These are phyloP conservation scores for Rhagonycha lutea DNA, from an alignment of 2,888 invertebrate genomes.

Conservation along the genomic window DNA sequence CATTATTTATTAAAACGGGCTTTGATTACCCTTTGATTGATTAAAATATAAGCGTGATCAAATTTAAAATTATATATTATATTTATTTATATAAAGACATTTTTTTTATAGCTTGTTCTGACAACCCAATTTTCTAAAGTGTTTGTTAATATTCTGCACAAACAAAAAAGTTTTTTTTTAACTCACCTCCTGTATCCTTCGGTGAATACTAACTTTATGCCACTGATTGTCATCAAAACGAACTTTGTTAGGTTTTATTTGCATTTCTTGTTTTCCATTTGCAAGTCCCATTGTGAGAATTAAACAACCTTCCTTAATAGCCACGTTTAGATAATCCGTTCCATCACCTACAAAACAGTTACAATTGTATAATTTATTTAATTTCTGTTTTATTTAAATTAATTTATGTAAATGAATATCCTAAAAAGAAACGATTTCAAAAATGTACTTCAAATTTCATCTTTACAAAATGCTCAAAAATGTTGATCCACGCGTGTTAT, in stretches of 20 bases:
- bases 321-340: slow-evolving; percentile 86
- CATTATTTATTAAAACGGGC: not conserved
- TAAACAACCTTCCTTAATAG: slow-evolving; percentile 86
- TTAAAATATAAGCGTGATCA: not conserved
- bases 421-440: not conserved
- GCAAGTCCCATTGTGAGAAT: slow-evolving; percentile 88
- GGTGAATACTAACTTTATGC: slow-evolving; percentile 89
- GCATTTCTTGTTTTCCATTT: slow-evolving; percentile 87
- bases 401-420: not conserved
- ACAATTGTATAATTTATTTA: not conserved
- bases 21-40: not conserved
- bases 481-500: not conserved
- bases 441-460: not conserved
- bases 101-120: not conserved
- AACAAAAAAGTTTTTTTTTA: not conserved
- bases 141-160: not conserved
- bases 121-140: not conserved
- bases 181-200: slow-evolving; percentile 87
- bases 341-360: slow-evolving; percentile 67
- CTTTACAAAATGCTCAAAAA: not conserved
- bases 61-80: not conserved
- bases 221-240: slow-evolving; percentile 96
- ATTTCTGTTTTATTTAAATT: not conserved
- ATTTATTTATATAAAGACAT: not conserved
- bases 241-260: slow-evolving; percentile 84